Base-by-base conservation (phyloP, 2,888 invertebrate genomes). In the Cyclophora albipunctata region DNA sequence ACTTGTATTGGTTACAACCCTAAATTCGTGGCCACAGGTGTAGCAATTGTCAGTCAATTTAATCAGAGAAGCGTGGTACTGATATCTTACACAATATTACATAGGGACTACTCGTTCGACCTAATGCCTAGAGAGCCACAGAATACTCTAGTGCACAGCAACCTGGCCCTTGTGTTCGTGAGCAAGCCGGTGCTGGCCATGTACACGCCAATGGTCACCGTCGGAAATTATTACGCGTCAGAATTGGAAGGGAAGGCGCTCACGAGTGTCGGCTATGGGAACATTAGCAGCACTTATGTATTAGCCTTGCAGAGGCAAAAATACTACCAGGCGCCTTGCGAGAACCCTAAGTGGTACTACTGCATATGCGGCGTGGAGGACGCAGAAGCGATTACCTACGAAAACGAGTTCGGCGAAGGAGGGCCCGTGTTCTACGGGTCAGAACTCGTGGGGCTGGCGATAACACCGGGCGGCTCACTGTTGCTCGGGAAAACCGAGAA, bases 261-360 rank as follows among this genome's bases (percentile, higher is more conserved):
- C 1, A 50, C 52, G 7, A 73, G 63, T 4, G 52, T 82, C 37
- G 84, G 85, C 3, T 83, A 63, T 50, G 84, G 82, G 3, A 55
- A 57, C 48, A 47, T 74, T 5, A 53, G 46, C 34, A 50, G 60
- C 3, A 49, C 63, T 5, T 56, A 66, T 42, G 45, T 54, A 33
- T 48, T 69, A 7, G 68, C 62, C 7, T 57, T 84, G 49, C 81
- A 81, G 54, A 56, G 63, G 45, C 77, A 78, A 55, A 49, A 45
- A 3, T 85, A 78, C 54, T 59, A 64, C 34, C 76, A 80, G 52
- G 63, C 64, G 2, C 67, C 78, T 0, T 85, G 85, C 57, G 54
- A 59, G 33, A 78, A 80, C 56, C 76, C 81, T 0, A 76, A 73
- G 54, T 84, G 82, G 82, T 77, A 76, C 55, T 81, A 84, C 54